A percentile compares a stretch with the other conserved stretches of the same genome.
Conservation (phyloP, 2,797 vertebrate genomes). For the Microhierax caerulescens region DNA sequence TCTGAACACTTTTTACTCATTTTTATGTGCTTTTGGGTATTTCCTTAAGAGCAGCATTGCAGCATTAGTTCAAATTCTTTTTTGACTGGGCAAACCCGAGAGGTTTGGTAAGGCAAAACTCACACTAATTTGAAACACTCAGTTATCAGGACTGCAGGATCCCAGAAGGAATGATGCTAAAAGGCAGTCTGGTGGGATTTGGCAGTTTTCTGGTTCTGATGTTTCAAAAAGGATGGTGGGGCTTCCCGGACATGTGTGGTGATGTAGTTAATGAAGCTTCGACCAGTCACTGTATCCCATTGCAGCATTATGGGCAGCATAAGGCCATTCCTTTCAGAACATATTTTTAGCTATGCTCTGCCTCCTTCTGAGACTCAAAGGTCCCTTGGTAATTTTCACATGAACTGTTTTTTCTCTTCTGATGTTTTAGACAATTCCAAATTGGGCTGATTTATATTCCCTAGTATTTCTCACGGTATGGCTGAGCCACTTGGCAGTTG, state of each 20-base stretch:
- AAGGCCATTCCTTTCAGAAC: neutral
- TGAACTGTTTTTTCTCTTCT: neutral
- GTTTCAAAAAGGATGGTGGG: neutral
- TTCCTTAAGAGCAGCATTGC: neutral
- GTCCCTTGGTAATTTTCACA: neutral
- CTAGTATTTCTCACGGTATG: neutral
- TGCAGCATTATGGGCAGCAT: neutral
- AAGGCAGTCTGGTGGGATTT: neutral
- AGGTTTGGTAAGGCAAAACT: neutral
- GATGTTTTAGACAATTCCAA: neutral
- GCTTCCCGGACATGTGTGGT: too few species aligned
- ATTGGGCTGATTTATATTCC: neutral
- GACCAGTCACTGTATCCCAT: accelerated
- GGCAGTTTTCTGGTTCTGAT: neutral
- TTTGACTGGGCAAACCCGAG: neutral
- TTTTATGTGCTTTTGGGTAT: neutral
- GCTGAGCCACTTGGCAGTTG: neutral
- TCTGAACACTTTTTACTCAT: neutral
- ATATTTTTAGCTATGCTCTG: neutral
- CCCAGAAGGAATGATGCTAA: neutral
- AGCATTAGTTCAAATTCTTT: neutral
- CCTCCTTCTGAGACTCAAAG: neutral
- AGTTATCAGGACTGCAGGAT: neutral
- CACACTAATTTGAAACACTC: neutral
- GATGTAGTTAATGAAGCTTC: neutral